Conservation (phyloP, 2,888 invertebrate genomes). For the Phragmatobia fuliginosa region DNA sequence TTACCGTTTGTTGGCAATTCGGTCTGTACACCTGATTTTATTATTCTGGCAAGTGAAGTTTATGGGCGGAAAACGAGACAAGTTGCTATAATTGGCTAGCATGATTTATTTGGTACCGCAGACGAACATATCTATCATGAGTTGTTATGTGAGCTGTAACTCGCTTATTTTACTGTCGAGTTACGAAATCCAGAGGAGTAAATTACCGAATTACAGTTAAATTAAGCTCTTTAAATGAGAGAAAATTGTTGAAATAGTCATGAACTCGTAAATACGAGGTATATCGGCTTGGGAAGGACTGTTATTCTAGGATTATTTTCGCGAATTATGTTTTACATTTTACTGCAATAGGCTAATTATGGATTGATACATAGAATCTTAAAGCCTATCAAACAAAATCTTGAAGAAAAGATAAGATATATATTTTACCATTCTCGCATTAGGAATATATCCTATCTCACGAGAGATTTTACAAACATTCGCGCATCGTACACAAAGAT, state of each 20-base stretch:
- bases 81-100: constrained; percentile 40
- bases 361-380: too few species aligned
- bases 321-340: too few species aligned
- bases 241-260: constrained; percentile 7
- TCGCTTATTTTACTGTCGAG: constrained; percentile 3
- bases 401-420: too few species aligned
- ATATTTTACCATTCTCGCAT: too few species aligned
- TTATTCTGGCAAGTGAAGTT: constrained; percentile 33
- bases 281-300: not conserved
- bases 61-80: constrained; percentile 31
- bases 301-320: too few species aligned
- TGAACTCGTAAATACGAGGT: not conserved
- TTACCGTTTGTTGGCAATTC: constrained; percentile 40
- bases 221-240: not conserved
- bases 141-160: constrained; percentile 26
- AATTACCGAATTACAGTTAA: constrained; percentile 8
- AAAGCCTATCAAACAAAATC: too few species aligned
- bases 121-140: constrained; percentile 21
- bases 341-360: too few species aligned
- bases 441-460: too few species aligned
- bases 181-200: constrained; percentile 11
- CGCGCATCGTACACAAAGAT: too few species aligned
- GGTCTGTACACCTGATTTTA: constrained; percentile 33
- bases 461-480: too few species aligned
- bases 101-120: constrained; percentile 33